phyloP scores from a whole-genome alignment of 2,113 vertebrate genomes.

The Zosterops hypoxanthus region DNA sequence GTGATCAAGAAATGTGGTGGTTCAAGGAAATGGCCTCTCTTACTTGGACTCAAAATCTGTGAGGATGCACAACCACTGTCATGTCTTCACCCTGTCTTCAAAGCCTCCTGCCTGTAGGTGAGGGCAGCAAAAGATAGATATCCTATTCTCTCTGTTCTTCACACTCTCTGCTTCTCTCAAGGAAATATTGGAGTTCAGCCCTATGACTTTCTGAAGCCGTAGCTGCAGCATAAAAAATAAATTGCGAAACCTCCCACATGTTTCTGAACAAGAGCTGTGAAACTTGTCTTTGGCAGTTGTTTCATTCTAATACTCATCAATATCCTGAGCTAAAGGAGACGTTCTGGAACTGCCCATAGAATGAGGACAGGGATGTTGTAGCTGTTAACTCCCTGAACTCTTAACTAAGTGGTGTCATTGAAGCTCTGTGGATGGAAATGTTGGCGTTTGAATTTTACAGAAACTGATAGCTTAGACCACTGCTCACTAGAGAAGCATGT shows the following conservation, averaged over 20 bases:
- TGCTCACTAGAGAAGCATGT: constrained; percentile 5
- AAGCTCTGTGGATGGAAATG: neutral
- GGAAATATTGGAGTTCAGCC: neutral
- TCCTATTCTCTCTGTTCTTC: neutral
- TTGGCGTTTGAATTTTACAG: neutral
- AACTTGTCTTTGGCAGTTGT: neutral
- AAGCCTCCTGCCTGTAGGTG: neutral
- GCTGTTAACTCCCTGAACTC: neutral
- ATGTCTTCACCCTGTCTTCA: constrained; percentile 1
- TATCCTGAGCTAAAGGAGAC: neutral
- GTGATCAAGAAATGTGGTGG: neutral
- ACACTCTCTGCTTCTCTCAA: neutral
- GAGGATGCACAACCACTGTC: neutral
- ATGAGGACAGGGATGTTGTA: neutral
- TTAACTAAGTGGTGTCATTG: neutral
- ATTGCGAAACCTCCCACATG: neutral
- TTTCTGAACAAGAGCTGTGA: neutral
- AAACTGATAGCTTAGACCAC: neutral
- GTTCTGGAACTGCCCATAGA: neutral
- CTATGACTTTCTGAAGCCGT: neutral
- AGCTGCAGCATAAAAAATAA: constrained; percentile 11
- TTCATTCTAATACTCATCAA: neutral
- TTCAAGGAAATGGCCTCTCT: neutral
- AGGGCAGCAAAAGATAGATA: neutral
- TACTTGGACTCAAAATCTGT: neutral